Base-by-base conservation (phyloP, 64 coral and sea anemone genomes). In the Stylophora pistillata region DNA sequence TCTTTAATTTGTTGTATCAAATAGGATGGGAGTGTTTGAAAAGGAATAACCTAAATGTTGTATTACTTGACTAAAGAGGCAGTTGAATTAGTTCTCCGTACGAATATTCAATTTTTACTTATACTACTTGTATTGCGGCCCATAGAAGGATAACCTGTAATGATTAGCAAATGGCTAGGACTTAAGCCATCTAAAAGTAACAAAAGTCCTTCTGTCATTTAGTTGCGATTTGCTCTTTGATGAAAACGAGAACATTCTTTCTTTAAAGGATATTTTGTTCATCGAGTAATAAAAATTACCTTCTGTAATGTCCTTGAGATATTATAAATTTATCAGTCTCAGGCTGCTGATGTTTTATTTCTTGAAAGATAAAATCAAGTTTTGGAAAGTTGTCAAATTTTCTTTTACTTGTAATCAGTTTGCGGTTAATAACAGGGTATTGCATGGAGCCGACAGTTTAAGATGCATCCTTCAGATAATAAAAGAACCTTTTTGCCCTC, bases 311-410 rank as follows among this genome's bases (percentile, higher is more conserved):
- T 47, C 37, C 7, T 4, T 7, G 7, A 47, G 37, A 7, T 7
- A 68, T 28, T 7, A 10, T 4, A 13, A 12, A 0, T 60, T 60
- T 60, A 60, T 60, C 17, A n/a, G 23, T 28, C 25, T 25, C 23
- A 37, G 5, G 0, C 13, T 69, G 6, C 12, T 13, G 14, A 62
- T 34, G 4, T 26, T 69, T 17, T 23, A 82, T 2, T 20, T 11
- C 0, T 53, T 65, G 34, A 62, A 13, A n/a, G 31, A 23, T 34
- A 26, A 21, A 27, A 47, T 68, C 21, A 23, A 68, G 41, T 53
- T 84, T 70, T 69, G 62, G 80, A 53, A 84, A 37, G 28, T 53
- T 84, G 66, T 84, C 80, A 84, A 82, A 70, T 11, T 84, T 25
- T 18, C 34, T n/a, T n/a, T n/a, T 69, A 69, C 66, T 68, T 47